Percentiles rank a stretch among this genome's conserved stretches.
These are phyloP conservation scores for Tineola bisselliella DNA, from an alignment of 2,888 invertebrate species.

Conservation along the genomic window DNA sequence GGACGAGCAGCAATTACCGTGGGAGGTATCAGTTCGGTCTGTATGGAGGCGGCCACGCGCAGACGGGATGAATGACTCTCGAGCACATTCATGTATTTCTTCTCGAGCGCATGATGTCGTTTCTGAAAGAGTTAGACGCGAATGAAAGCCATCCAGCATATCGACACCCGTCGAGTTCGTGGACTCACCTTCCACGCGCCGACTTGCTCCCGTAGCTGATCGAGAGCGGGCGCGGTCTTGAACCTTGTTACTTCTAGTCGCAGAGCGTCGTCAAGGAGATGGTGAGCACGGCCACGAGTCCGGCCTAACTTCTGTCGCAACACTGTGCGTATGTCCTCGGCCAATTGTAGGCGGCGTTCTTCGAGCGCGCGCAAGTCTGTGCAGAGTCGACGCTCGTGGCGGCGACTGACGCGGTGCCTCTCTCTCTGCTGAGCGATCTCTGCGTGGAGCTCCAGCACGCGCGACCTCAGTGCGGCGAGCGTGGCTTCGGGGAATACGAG, in stretches of 20 bases:
- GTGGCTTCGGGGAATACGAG: slow-evolving; percentile 72
- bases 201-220: slow-evolving; percentile 34
- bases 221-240: slow-evolving; percentile 35
- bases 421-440: slow-evolving; percentile 72
- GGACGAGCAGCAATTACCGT: slow-evolving; percentile 30
- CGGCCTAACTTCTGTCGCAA: slow-evolving; percentile 49
- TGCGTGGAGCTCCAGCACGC: slow-evolving; percentile 72
- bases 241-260: slow-evolving; percentile 25
- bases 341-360: slow-evolving; percentile 62
- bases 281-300: slow-evolving; percentile 47
- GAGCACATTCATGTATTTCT: slow-evolving; percentile 39
- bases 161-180: no score
- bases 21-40: slow-evolving; percentile 44
- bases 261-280: slow-evolving; percentile 50
- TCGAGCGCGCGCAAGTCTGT: slow-evolving; percentile 76
- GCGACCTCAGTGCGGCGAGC: slow-evolving; percentile 65
- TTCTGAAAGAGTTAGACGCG: slow-evolving; percentile 29
- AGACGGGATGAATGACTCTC: slow-evolving; percentile 44
- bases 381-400: slow-evolving; percentile 76
- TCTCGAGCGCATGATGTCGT: slow-evolving; percentile 40
- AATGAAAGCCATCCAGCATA: background rate
- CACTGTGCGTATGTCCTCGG: slow-evolving; percentile 57
- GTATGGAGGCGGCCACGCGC: slow-evolving; percentile 50
- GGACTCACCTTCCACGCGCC: slow-evolving; percentile 44
- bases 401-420: slow-evolving; percentile 73